These are phyloP conservation scores for Actinopyga echinites DNA, from an alignment of 53 echinoderm and acorn worm species.

Conservation along the genomic window DNA sequence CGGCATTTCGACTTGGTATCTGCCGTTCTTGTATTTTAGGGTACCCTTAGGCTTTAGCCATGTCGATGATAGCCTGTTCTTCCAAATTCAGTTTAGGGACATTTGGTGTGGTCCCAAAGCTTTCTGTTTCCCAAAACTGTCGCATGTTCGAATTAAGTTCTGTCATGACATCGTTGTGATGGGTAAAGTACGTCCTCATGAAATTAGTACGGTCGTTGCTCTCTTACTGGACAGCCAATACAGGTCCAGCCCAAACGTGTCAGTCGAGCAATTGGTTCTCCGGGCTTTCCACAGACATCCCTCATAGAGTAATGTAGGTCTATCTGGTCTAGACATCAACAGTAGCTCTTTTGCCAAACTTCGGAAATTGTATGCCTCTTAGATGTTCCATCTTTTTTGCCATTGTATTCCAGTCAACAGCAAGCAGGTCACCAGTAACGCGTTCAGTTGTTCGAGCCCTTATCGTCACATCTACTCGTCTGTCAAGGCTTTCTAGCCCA, in stretches of 20 bases:
- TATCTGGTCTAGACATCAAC: conserved; percentile 24
- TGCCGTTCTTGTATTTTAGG: neutral
- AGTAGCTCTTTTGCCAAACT: conserved; percentile 17
- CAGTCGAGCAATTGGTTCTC: conserved; percentile 35
- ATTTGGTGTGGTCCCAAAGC: neutral
- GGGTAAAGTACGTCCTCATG: conserved; percentile 8
- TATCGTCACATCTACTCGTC: neutral
- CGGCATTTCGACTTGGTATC: conserved; percentile 26
- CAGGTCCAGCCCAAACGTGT: conserved; percentile 44
- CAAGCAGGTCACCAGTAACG: neutral
- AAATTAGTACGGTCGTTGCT: neutral
- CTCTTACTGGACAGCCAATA: neutral
- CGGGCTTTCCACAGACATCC: conserved; percentile 39
- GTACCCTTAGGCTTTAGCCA: neutral
- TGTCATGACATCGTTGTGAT: neutral
- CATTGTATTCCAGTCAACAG: neutral
- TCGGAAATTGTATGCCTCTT: conserved; percentile 27
- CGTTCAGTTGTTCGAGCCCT: neutral
- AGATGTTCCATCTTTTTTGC: conserved; percentile 1
- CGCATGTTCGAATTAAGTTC: conserved; percentile 2
- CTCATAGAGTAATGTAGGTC: conserved; percentile 24
- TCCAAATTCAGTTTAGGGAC: too few relatives aligned
- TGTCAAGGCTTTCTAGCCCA: conserved; percentile 26
- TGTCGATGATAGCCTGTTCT: neutral
- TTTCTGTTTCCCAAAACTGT: conserved; percentile 16